Conservation (phyloP, 2,888 invertebrate genomes). For the Dioctria linearis region DNA sequence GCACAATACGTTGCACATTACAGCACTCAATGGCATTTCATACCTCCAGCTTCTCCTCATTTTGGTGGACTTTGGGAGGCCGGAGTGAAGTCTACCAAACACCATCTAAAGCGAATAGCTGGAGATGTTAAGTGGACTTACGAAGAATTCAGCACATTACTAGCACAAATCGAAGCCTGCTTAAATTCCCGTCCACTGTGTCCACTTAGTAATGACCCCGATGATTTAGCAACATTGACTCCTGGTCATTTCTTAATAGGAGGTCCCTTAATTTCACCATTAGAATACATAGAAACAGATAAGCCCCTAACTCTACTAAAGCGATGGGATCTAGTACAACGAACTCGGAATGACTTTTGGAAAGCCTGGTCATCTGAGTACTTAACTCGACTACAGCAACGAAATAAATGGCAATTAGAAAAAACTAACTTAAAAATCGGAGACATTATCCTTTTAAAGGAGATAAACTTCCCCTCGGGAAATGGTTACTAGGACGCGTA, state of each 20-base stretch:
- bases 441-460: neutral
- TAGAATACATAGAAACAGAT: conserved; percentile 55
- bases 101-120: conserved; percentile 61
- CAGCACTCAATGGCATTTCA: conserved; percentile 63
- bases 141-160: conserved; percentile 61
- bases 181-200: conserved; percentile 63
- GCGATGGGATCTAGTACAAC: conserved; percentile 43
- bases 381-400: neutral
- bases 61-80: conserved; percentile 65
- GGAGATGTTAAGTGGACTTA: conserved; percentile 59
- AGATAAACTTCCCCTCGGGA: neutral
- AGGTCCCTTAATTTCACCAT: conserved; percentile 50
- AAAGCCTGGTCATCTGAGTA: conserved; percentile 41
- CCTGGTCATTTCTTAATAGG: conserved; percentile 58
- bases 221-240: conserved; percentile 53
- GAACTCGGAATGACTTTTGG: conserved; percentile 51
- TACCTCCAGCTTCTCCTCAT: conserved; percentile 63
- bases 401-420: neutral
- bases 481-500: neutral
- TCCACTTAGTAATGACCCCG: conserved; percentile 57
- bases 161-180: conserved; percentile 62
- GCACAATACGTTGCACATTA: neutral
- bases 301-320: neutral
- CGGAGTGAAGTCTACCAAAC: conserved; percentile 63
- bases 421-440: neutral